Conservation (phyloP, 2,797 vertebrate genomes). For the Eurystomus glaucurus region DNA sequence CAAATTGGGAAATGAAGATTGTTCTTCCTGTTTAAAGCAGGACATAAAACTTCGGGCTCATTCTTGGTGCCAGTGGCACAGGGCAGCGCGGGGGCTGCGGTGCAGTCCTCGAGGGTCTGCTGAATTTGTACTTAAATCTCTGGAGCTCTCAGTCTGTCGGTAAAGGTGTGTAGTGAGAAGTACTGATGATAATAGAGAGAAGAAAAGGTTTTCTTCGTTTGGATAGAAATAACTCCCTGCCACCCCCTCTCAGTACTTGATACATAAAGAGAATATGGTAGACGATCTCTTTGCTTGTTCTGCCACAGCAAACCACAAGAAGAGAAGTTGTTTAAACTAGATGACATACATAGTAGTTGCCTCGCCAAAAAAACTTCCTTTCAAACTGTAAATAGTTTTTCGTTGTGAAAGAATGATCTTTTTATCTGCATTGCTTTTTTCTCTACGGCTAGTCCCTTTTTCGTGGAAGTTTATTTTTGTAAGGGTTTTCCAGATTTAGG, state of each 20-base stretch:
- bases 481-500: constrained; percentile 57
- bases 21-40: background rate
- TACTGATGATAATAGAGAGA: background rate
- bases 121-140: fast-evolving
- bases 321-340: background rate
- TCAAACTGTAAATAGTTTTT: constrained; percentile 15
- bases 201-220: background rate
- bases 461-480: constrained; percentile 23
- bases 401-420: constrained; percentile 47
- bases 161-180: background rate
- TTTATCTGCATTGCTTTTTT: background rate
- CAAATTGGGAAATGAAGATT: background rate
- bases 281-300: background rate
- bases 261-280: background rate
- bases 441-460: constrained; percentile 1
- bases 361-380: constrained; percentile 29
- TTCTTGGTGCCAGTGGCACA: background rate
- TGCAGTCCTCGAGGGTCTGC: background rate
- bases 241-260: background rate
- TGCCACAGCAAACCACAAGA: constrained; percentile 26
- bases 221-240: background rate
- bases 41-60: background rate
- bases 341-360: constrained; percentile 12
- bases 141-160: background rate
- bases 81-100: fast-evolving